phyloP scores from a whole-genome alignment of 2,113 vertebrate species.

The Pterocles orientalis region DNA sequence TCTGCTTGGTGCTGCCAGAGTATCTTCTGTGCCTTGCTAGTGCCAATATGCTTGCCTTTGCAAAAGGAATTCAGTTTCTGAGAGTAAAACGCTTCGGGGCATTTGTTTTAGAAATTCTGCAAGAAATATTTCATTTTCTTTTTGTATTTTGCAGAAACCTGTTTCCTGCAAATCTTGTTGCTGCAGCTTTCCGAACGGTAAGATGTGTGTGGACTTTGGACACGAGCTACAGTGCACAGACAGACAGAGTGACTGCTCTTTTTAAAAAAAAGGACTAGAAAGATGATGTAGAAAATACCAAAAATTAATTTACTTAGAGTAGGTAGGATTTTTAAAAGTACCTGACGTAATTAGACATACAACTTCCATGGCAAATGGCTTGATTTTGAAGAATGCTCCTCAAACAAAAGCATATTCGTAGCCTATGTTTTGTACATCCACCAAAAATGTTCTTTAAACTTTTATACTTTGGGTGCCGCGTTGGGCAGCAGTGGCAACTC shows the following conservation, averaged over 20 bases:
- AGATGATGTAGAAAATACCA: not conserved
- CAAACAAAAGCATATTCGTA: not conserved
- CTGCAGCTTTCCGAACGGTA: conserved; percentile 92
- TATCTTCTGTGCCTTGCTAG: not conserved
- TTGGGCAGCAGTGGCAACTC: not conserved
- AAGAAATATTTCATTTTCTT: not conserved
- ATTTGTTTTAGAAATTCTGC: not conserved
- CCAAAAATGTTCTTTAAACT: not conserved
- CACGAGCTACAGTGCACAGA: not conserved
- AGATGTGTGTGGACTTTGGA: conserved; percentile 54
- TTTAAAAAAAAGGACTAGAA: not conserved
- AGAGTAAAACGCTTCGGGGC: not conserved
- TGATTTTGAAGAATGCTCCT: not conserved
- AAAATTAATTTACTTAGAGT: not conserved
- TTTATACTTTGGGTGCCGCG: not conserved
- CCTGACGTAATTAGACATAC: rapidly evolving
- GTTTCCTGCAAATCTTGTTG: conserved; percentile 93
- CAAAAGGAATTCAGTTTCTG: not conserved
- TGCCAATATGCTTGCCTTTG: not conserved
- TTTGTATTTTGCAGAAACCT: conserved; percentile 86
- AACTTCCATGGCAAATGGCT: not conserved
- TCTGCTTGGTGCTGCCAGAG: rapidly evolving
- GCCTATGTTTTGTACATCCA: not conserved
- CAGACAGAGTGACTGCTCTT: not conserved
- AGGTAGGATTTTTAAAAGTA: not conserved